Conservation (phyloP, 2,888 invertebrate genomes). For the Lobophora halterata region DNA sequence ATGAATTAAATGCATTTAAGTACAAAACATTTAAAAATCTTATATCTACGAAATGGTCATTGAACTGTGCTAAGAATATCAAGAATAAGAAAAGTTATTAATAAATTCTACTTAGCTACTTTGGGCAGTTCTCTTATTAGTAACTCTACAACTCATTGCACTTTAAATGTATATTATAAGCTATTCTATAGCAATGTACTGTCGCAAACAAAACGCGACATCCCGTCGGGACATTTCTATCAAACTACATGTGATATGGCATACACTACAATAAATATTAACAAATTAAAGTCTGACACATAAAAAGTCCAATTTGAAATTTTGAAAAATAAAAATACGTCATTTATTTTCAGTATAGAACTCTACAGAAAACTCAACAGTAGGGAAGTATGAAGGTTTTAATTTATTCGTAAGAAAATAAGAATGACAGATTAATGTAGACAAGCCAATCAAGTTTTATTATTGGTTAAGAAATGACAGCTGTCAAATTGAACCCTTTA, state of each 20-base stretch:
- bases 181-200: slow-evolving; percentile 28
- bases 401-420: too few species aligned
- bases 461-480: background rate
- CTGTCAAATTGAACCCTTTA: slow-evolving; percentile 11
- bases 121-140: slow-evolving; percentile 24
- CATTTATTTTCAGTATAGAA: too few species aligned
- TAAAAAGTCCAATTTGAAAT: slow-evolving; percentile 7
- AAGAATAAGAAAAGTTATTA: slow-evolving; percentile 20
- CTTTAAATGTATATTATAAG: slow-evolving; percentile 26
- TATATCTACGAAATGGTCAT: slow-evolving; percentile 7
- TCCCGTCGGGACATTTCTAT: slow-evolving; percentile 13
- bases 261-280: slow-evolving; percentile 29
- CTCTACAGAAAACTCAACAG: too few species aligned
- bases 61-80: slow-evolving; percentile 15
- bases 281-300: slow-evolving; percentile 11
- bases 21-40: slow-evolving; percentile 32
- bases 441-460: too few species aligned
- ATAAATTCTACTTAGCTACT: slow-evolving; percentile 25
- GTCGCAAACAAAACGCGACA: slow-evolving; percentile 19
- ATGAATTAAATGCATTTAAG: slow-evolving; percentile 44
- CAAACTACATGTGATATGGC: slow-evolving; percentile 30
- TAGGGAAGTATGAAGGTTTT: too few species aligned
- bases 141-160: slow-evolving; percentile 21
- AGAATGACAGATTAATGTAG: too few species aligned
- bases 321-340: too few species aligned